Evolutionary conservation across 2,888 invertebrate genomes (phyloP).

Genomic region (Melieria omissa): DNA sequence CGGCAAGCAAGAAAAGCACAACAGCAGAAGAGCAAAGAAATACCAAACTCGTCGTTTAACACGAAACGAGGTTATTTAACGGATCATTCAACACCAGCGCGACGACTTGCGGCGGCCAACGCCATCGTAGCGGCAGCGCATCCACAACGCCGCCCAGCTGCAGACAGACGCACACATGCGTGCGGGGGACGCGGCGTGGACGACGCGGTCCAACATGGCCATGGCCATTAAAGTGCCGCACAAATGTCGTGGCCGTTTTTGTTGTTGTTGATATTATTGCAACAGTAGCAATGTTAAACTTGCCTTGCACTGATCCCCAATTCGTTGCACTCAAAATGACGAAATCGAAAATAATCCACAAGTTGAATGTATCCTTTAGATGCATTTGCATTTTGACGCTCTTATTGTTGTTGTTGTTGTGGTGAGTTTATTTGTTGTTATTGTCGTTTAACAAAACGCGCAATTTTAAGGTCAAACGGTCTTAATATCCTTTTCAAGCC

Average conservation of each 20-base stretch:
- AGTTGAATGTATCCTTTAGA: constrained; percentile 33
- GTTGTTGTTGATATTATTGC: background rate
- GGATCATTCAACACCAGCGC: constrained; percentile 44
- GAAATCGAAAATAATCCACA: constrained; percentile 29
- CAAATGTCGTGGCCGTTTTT: background rate
- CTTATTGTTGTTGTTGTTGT: background rate
- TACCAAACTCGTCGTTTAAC: constrained; percentile 33
- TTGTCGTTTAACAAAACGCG: background rate
- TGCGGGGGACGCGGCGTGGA: background rate
- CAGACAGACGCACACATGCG: background rate
- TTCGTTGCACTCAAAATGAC: constrained; percentile 26
- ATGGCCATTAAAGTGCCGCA: constrained; percentile 21
- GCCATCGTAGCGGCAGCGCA: background rate
- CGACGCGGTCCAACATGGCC: background rate
- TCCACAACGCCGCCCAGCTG: constrained; percentile 6
- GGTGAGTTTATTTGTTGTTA: background rate
- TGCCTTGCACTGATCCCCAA: constrained; percentile 35
- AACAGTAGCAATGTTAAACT: constrained; percentile 11
- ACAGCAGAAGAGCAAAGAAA: constrained; percentile 20
- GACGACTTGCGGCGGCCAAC: constrained; percentile 19
- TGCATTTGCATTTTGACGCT: constrained; percentile 12
- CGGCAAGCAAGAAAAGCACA: background rate
- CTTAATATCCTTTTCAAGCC: too few species aligned
- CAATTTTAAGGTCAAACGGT: too few species aligned
- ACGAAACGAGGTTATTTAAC: constrained; percentile 51